These are phyloP conservation scores for Pyrrhia umbra DNA, from an alignment of 2,888 invertebrate genomes.

Conservation along the genomic window DNA sequence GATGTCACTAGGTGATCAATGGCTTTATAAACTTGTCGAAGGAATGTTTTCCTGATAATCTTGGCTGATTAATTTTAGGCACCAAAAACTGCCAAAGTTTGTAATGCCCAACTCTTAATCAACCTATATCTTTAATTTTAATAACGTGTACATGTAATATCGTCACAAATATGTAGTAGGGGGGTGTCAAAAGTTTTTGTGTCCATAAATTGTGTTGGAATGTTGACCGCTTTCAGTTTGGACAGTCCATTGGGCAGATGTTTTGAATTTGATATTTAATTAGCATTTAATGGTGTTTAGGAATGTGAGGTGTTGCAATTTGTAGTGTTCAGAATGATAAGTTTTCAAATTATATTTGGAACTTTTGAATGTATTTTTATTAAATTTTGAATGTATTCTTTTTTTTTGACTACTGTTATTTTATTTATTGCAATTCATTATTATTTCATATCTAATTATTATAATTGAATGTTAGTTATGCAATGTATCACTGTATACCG, in stretches of 20 bases:
- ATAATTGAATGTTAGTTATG: too few relatives aligned
- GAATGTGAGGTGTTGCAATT: conserved; percentile 22
- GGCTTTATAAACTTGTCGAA: too few relatives aligned
- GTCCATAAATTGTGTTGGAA: conserved; percentile 30
- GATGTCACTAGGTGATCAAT: too few relatives aligned
- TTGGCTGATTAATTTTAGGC: too few relatives aligned
- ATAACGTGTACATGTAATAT: background rate
- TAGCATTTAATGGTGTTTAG: conserved; percentile 22
- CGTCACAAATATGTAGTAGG: conserved; percentile 13
- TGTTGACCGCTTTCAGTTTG: conserved; percentile 26
- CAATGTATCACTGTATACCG: too few relatives aligned
- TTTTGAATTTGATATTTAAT: conserved; percentile 24
- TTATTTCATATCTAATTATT: too few relatives aligned
- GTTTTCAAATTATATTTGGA: background rate
- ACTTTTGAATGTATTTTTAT: background rate
- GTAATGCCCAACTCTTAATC: background rate
- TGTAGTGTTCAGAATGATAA: conserved; percentile 14
- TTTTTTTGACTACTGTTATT: too few relatives aligned
- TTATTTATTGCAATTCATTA: too few relatives aligned
- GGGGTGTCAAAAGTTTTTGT: conserved; percentile 25
- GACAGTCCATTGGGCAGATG: conserved; percentile 33
- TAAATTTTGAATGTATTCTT: too few relatives aligned
- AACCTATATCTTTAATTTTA: background rate
- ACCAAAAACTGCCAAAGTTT: too few relatives aligned
- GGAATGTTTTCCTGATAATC: too few relatives aligned